phyloP scores from a whole-genome alignment of 92 coral and sea anemone species.

The Nematostella vectensis region DNA sequence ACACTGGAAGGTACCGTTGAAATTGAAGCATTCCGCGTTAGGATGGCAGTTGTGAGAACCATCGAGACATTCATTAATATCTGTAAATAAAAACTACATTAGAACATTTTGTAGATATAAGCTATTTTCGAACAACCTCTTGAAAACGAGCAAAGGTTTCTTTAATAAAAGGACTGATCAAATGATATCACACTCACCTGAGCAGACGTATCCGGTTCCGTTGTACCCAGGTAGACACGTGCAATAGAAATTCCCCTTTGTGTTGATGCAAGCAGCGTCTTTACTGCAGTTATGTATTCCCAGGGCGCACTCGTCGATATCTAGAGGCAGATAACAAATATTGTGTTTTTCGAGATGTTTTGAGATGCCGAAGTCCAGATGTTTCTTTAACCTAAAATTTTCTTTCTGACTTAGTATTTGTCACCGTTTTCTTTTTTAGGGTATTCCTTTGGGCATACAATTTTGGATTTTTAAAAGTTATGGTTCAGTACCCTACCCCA shows the following conservation, averaged over 20 bases:
- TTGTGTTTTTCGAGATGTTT: too few species aligned
- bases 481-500: too few species aligned
- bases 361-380: not conserved
- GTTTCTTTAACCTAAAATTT: too few species aligned
- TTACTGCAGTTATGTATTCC: constrained; percentile 59
- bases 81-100: constrained; percentile 12
- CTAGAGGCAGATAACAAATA: constrained; percentile 27
- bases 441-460: too few species aligned
- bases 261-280: constrained; percentile 66
- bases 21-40: constrained; percentile 43
- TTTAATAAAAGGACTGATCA: not conserved
- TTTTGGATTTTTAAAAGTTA: too few species aligned
- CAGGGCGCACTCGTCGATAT: constrained; percentile 56
- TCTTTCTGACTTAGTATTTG: too few species aligned
- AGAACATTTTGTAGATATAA: too few species aligned
- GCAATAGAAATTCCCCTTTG: constrained; percentile 58
- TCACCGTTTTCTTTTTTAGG: not conserved
- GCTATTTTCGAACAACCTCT: too few species aligned
- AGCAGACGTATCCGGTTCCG: constrained; percentile 70
- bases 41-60: constrained; percentile 38
- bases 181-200: constrained; percentile 30
- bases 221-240: constrained; percentile 56
- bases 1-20: constrained; percentile 45
- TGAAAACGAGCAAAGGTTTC: too few species aligned
- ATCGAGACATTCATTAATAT: constrained; percentile 56